Conservation (phyloP, 2,888 invertebrate genomes). For the Achlya flavicornis region DNA sequence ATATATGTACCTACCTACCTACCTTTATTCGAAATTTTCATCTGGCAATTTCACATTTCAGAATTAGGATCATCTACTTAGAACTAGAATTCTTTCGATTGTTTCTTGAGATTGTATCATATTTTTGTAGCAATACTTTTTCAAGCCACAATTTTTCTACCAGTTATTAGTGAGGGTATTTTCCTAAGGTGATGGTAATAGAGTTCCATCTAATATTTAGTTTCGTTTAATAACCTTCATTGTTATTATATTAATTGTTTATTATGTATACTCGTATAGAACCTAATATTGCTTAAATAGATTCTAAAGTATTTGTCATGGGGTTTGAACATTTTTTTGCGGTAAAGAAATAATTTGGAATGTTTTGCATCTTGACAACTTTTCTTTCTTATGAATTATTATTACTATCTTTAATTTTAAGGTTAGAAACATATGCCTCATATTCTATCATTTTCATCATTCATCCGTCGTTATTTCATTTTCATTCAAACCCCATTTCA, state of each 20-base stretch:
- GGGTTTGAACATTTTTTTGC: constrained; percentile 82
- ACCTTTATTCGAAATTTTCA: neutral
- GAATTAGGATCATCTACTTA: neutral
- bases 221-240: constrained; percentile 25
- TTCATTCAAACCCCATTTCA: constrained; percentile 83
- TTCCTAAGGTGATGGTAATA: constrained; percentile 31
- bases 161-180: constrained; percentile 16
- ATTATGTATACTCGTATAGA: constrained; percentile 38
- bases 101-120: constrained; percentile 4
- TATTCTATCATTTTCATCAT: constrained; percentile 56
- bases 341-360: constrained; percentile 74
- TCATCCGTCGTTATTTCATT: constrained; percentile 52
- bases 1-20: neutral
- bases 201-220: constrained; percentile 21
- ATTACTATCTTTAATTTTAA: constrained; percentile 52
- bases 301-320: constrained; percentile 70
- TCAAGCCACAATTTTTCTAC: constrained; percentile 20
- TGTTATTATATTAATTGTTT: constrained; percentile 42
- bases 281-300: constrained; percentile 63
- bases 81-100: neutral
- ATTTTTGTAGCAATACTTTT: constrained; percentile 14
- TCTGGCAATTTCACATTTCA: constrained; percentile 20
- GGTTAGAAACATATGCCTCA: constrained; percentile 66
- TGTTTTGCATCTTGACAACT: constrained; percentile 84
- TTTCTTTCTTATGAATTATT: constrained; percentile 63